phyloP scores from a whole-genome alignment of 2,113 vertebrate species.

The Acrocephalus arundinaceus region DNA sequence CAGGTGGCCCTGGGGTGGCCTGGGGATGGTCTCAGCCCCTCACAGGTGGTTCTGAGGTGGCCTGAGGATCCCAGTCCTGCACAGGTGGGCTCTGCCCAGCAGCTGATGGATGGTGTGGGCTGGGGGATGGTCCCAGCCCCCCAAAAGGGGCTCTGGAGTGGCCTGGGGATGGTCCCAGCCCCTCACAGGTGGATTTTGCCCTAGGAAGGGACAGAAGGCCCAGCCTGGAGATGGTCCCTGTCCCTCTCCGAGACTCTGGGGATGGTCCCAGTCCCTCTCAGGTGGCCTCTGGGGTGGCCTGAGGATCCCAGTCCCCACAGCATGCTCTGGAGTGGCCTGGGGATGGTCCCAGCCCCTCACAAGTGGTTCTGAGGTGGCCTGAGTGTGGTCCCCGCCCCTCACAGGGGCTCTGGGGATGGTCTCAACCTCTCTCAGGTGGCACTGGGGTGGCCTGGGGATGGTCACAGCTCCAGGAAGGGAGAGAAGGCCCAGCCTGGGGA shows the following conservation, averaged over 20 bases:
- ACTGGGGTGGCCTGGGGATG: no score
- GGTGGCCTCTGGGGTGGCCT: not conserved
- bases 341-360: no score
- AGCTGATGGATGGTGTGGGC: no score
- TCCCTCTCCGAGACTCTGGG: no score
- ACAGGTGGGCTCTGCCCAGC: not conserved
- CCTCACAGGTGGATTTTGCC: not conserved
- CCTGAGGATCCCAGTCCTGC: fast-evolving
- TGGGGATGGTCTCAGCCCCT: not conserved
- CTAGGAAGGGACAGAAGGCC: no score
- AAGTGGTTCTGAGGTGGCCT: not conserved
- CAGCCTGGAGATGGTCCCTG: not conserved
- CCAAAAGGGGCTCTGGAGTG: fast-evolving
- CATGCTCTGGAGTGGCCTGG: no score
- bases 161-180: not conserved
- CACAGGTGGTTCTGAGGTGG: fast-evolving
- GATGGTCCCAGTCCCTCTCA: not conserved
- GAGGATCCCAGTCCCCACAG: not conserved
- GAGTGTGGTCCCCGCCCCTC: not conserved
- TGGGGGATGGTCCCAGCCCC: no score
- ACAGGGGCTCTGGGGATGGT: no score
- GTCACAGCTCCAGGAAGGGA: no score
- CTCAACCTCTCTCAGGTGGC: no score
- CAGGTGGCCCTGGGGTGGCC: fast-evolving
- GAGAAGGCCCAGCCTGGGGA: no score